These are phyloP conservation scores for Monarcha castaneiventris DNA, from an alignment of 2,113 vertebrate species.

Conservation along the genomic window DNA sequence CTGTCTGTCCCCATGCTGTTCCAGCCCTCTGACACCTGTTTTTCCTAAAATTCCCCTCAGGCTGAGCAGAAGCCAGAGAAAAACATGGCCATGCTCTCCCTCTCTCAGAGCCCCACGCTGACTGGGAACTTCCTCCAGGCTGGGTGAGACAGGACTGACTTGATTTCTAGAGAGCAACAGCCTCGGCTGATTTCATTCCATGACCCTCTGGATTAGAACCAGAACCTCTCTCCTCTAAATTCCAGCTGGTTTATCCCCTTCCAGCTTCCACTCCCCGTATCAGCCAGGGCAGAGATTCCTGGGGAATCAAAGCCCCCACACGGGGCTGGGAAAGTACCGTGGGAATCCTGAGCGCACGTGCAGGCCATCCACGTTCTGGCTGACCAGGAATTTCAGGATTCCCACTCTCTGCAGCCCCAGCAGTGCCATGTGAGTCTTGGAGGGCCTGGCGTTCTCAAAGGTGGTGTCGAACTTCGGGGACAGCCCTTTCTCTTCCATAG, in stretches of 20 bases:
- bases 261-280: accelerated
- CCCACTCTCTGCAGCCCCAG: constrained; percentile 88
- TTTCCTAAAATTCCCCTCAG: neutral
- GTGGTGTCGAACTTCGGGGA: constrained; percentile 91
- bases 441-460: constrained; percentile 90
- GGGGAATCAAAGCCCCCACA: accelerated
- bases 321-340: constrained; percentile 70
- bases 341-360: constrained; percentile 95
- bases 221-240: neutral
- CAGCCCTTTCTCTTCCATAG: constrained; percentile 90
- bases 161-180: neutral
- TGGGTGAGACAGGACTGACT: neutral
- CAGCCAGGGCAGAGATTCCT: neutral
- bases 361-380: constrained; percentile 96
- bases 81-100: neutral
- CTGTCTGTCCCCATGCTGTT: neutral
- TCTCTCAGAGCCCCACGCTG: accelerated
- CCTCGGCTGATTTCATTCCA: neutral
- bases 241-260: neutral
- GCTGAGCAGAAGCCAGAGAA: neutral
- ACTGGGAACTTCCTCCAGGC: neutral
- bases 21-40: neutral
- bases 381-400: constrained; percentile 90
- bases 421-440: constrained; percentile 91
- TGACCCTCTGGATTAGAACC: neutral